Evolutionary conservation across 2,797 vertebrate genomes (phyloP).

Genomic region (Epinephelus awoara): DNA sequence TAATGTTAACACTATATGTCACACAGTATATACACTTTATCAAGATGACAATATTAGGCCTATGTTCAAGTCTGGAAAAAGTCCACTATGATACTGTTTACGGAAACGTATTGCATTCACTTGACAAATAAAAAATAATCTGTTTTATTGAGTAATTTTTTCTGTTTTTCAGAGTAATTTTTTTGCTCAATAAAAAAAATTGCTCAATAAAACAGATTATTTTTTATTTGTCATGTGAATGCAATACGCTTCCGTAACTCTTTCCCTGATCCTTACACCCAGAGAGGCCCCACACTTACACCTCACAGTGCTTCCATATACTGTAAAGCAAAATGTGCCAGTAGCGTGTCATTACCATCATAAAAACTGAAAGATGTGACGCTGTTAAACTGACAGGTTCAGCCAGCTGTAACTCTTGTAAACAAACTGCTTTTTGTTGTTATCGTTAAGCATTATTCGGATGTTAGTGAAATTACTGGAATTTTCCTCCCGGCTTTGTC

Average conservation of each 20-base stretch:
- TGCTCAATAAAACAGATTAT: too few species aligned
- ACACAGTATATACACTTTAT: too few species aligned
- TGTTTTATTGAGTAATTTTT: too few species aligned
- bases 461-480: slow-evolving; percentile 42
- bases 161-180: too few species aligned
- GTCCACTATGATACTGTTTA: background rate
- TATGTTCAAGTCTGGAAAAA: background rate
- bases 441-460: slow-evolving; percentile 17
- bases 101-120: too few species aligned
- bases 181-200: too few species aligned
- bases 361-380: slow-evolving; percentile 2
- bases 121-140: too few species aligned
- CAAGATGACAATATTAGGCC: too few species aligned
- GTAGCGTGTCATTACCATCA: slow-evolving; percentile 39
- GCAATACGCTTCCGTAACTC: too few species aligned
- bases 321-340: background rate
- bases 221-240: too few species aligned
- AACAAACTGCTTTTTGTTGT: slow-evolving; percentile 19
- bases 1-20: background rate
- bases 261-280: background rate
- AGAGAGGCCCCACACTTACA: background rate
- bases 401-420: slow-evolving; percentile 7
- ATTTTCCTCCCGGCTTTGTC: slow-evolving; percentile 34
- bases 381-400: slow-evolving; percentile 41
- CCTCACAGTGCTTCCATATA: background rate